A percentile compares a stretch with the other conserved stretches of the same genome.
These are phyloP conservation scores for Drosophila pseudotalamancana DNA, from an alignment of 2,888 invertebrate species.

Conservation along the genomic window DNA sequence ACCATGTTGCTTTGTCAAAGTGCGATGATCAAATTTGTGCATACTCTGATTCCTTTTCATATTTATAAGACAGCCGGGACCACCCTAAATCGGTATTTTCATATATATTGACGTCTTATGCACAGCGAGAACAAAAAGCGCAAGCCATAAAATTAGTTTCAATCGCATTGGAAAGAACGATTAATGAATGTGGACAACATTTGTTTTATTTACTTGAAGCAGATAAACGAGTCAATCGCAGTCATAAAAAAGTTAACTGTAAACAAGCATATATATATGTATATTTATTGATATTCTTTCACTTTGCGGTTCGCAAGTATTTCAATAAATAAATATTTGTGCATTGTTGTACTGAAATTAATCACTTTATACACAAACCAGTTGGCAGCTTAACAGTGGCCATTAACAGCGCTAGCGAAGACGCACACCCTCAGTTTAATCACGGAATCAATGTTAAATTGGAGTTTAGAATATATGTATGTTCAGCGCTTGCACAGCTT, in stretches of 20 bases:
- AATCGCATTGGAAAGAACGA: constrained; percentile 8
- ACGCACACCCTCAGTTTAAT: constrained; percentile 51
- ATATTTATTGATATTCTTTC: constrained; percentile 15
- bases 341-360: constrained; percentile 15
- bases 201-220: constrained; percentile 10
- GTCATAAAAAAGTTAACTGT: constrained; percentile 29
- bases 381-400: constrained; percentile 5
- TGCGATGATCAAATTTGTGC: constrained; percentile 33
- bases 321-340: constrained; percentile 8
- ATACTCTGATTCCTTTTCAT: constrained; percentile 25
- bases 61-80: constrained; percentile 47
- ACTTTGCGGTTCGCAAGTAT: constrained; percentile 11
- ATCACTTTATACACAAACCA: constrained; percentile 20
- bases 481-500: no score
- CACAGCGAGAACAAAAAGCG: background rate
- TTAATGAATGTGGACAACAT: constrained; percentile 15
- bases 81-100: constrained; percentile 20
- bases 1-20: constrained; percentile 61
- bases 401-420: constrained; percentile 17
- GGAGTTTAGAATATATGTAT: no score
- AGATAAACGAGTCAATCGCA: constrained; percentile 35
- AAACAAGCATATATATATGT: constrained; percentile 3
- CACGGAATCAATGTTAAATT: no score
- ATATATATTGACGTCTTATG: constrained; percentile 20
- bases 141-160: constrained; percentile 14